These are phyloP conservation scores for Trichomycterus rosablanca DNA, from an alignment of 2,113 vertebrate genomes.

Conservation along the genomic window DNA sequence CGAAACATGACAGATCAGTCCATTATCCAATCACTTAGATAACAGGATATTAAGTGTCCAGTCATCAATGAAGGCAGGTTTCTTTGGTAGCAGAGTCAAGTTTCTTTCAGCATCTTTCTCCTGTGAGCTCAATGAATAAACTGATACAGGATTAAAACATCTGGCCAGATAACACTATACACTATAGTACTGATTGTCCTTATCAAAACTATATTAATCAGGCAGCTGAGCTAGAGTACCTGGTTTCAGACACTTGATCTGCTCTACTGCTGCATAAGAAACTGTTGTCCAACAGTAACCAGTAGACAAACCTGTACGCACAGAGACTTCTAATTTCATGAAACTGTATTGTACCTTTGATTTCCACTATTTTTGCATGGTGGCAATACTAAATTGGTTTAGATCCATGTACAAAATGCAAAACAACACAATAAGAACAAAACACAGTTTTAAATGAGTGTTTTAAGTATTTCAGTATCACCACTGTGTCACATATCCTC, in stretches of 20 bases:
- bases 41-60: slow-evolving; percentile 16
- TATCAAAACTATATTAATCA: slow-evolving; percentile 21
- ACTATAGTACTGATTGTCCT: not conserved
- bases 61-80: not conserved
- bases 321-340: too few species aligned
- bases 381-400: too few species aligned
- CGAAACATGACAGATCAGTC: not conserved
- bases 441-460: too few species aligned
- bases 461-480: too few species aligned
- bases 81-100: not conserved
- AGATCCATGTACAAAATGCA: too few species aligned
- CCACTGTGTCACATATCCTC: too few species aligned
- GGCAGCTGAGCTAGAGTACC: not conserved
- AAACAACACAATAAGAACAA: too few species aligned
- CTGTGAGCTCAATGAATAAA: slow-evolving; percentile 2
- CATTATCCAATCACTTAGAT: slow-evolving; percentile 13
- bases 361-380: too few species aligned
- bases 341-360: too few species aligned
- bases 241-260: slow-evolving; percentile 36
- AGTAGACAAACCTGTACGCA: slow-evolving; percentile 35
- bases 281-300: slow-evolving; percentile 39
- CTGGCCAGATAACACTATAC: not conserved
- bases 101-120: slow-evolving; percentile 3
- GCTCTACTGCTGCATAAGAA: slow-evolving; percentile 15
- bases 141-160: not conserved